Conservation (phyloP, 2,797 vertebrate genomes). For the Alauda arvensis region DNA sequence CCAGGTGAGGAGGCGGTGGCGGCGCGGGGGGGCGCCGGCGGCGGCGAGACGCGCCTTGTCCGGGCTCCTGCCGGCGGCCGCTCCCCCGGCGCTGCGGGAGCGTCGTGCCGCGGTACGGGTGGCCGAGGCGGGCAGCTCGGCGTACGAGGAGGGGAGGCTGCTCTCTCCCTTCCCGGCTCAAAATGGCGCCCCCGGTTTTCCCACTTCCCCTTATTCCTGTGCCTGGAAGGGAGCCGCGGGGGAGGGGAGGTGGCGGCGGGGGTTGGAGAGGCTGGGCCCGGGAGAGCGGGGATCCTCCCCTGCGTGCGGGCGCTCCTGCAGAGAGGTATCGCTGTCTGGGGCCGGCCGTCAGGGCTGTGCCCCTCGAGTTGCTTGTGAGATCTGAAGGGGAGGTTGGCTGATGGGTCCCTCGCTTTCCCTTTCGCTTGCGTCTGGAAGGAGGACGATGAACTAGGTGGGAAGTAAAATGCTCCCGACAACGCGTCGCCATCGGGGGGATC, state of each 20-base stretch:
- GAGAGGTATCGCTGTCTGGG: neutral
- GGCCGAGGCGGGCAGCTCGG: neutral
- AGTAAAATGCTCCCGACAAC: neutral
- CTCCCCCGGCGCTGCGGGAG: neutral
- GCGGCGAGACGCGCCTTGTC: neutral
- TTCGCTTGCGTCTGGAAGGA: neutral
- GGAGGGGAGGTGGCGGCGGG: neutral
- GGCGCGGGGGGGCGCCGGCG: neutral
- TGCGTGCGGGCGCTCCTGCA: neutral
- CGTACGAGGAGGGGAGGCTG: neutral
- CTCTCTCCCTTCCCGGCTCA: constrained; percentile 14
- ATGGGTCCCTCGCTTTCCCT: neutral
- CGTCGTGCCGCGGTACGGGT: neutral
- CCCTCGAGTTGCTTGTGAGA: neutral
- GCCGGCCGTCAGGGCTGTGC: neutral
- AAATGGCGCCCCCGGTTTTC: constrained; percentile 61
- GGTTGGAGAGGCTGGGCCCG: neutral
- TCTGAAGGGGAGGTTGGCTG: neutral
- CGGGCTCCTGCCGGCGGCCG: neutral
- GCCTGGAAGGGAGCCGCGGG: constrained; percentile 11
- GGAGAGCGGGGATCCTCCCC: neutral
- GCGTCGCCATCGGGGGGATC: neutral
- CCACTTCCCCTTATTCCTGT: constrained; percentile 53
- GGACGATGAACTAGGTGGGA: neutral
- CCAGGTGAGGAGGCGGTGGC: constrained; percentile 28